Base-by-base conservation (phyloP, 2,888 invertebrate species). In the Drosophila paramelanica region DNA sequence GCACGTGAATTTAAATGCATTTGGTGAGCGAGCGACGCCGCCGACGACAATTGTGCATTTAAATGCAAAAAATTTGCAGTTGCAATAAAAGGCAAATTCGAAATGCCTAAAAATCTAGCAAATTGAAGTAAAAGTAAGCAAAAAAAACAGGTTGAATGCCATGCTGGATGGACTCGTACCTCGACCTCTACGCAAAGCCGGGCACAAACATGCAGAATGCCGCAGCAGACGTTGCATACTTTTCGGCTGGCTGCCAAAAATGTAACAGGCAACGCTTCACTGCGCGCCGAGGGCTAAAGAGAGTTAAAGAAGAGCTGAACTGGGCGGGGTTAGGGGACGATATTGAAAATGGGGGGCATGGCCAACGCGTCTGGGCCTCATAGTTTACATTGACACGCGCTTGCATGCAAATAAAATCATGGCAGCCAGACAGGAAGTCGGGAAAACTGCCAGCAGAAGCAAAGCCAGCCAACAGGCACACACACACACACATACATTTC, bases 181-280 rank as follows among this genome's bases (percentile, higher is more conserved):
- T 53, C 50, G 60, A 46, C 61, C 53, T 49, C 27, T 23, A 72
- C 61, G 46, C 43, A 52, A 36, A 46, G 39, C 46, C 39, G n/a
- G 49, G 57, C 25, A 51, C 46, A 65, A 55, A 42, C 57, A 73
- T 51, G 27, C 50, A 43, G 53, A 70, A 60, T 46, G 61, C 61
- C 49, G 66, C 55, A 68, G 62, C 78, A 78, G 79, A 69, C 79
- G 45, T 81, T 81, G 78, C 79, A 67, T 65, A 67, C 67, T 70
- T 81, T 67, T 78, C 75, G 79, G 82, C 78, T 67, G 65, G 10
- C 70, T 74, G 78, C 82, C 78, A 78, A 81, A 81, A 78, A 78
- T 81, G 67, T 79, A 65, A 81, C 78, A 73, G 66, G 69, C 74
- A 67, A 78, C 79, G 78, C 74, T 78, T 81, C 74, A 81, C 49